Evolutionary conservation across 2,113 vertebrate genomes (phyloP).

Genomic region (Vulpes vulpes): DNA sequence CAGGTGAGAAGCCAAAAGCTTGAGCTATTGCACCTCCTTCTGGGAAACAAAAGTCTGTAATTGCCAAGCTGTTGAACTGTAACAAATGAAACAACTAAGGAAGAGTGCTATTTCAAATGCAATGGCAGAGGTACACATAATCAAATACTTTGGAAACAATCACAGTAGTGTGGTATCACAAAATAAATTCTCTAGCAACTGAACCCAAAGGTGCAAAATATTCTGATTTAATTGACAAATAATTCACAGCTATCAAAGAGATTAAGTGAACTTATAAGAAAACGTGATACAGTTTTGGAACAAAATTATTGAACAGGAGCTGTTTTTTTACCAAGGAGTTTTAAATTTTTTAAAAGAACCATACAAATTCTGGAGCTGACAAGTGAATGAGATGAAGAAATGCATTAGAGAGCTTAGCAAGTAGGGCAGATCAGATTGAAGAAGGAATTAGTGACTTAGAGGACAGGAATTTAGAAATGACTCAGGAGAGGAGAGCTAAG

Average conservation of each 20-base stretch:
- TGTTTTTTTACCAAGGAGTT: neutral
- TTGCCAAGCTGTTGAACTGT: neutral
- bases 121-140: neutral
- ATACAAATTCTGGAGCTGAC: neutral
- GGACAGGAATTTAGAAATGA: neutral
- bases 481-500: neutral
- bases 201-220: neutral
- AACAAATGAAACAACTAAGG: neutral
- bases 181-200: neutral
- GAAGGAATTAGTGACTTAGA: neutral
- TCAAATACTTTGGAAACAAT: neutral
- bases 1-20: neutral
- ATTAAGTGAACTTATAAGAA: neutral
- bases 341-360: neutral
- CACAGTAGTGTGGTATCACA: neutral
- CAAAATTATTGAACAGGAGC: neutral
- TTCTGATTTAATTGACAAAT: neutral
- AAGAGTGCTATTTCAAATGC: neutral
- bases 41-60: neutral
- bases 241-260: neutral
- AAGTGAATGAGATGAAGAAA: neutral
- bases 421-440: neutral
- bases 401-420: neutral
- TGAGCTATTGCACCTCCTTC: constrained; percentile 6
- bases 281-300: neutral